These are phyloP conservation scores for Lithobates sylvaticus DNA, from an alignment of 2,797 vertebrate genomes.

Conservation along the genomic window DNA sequence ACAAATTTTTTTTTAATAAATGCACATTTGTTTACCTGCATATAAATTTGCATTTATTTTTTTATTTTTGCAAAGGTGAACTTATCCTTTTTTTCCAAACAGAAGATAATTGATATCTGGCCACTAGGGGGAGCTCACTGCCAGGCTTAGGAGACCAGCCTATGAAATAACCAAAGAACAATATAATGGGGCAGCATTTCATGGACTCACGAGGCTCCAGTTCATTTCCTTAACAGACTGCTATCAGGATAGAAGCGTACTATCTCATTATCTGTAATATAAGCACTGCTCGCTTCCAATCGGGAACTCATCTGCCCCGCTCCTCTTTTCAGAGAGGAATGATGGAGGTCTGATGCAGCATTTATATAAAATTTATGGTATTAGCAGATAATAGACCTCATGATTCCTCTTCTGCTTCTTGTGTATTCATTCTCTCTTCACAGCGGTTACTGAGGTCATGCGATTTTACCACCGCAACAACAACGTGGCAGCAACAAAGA, in stretches of 20 bases:
- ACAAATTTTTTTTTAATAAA: too few species aligned
- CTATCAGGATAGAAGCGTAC: neutral
- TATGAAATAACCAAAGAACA: neutral
- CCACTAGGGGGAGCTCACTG: conserved; percentile 16
- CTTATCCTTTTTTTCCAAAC: too few species aligned
- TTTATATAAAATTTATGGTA: neutral
- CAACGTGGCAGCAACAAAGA: neutral
- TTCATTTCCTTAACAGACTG: conserved; percentile 10
- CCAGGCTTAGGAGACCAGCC: neutral
- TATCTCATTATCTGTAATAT: neutral
- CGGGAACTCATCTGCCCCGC: neutral
- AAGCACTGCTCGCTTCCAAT: neutral
- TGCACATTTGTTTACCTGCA: too few species aligned
- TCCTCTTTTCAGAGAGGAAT: neutral
- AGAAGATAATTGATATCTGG: neutral
- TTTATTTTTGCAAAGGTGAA: too few species aligned
- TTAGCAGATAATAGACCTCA: neutral
- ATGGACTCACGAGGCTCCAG: neutral
- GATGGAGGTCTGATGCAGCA: too few species aligned
- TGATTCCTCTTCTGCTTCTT: neutral
- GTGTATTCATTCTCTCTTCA: conserved; percentile 6
- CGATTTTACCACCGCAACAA: neutral
- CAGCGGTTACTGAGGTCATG: neutral
- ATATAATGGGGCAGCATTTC: neutral
- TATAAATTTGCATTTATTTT: too few species aligned